Base-by-base conservation (phyloP, 2,797 vertebrate species). In the Scomberomorus guttatus region DNA sequence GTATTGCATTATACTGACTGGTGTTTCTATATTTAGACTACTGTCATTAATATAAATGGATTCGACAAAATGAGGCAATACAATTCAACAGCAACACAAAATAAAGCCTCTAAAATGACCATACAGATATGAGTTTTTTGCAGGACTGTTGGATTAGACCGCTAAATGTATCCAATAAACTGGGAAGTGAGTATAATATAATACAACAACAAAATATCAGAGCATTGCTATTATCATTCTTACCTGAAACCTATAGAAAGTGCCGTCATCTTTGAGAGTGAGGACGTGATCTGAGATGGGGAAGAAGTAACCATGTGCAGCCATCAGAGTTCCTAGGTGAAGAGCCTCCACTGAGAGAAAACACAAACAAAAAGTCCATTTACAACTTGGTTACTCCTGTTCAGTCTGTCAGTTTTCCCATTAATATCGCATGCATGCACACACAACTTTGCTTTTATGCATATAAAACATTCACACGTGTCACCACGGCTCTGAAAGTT, bases 231-330 rank as follows among this genome's bases (percentile, higher is more conserved):
- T 20, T 12, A 9, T 32, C 10, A 20, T 37, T 63, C 68, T 85
- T 81, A 97, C 98, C 95, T 99, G 98, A 93, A 99, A 99, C 87
- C 98, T 96, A 93, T 99, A 99, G 95, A 99, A 99, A 63, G 98
- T 99, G 65, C 97, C 97, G 55, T 99, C 98, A 66, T 99, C 98
- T 95, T 99, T 99, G 80, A 99, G 94, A 7, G 96, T 98, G 87
- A 99, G 96, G 88, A 99, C 98, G 24, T 99, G 98, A 79, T 99
- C 98, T 85, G 98, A 99, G 92, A 99, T 99, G 48, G 98, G 98
- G 89, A 99, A 99, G 95, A 99, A 98, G 94, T 99, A 99, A 57
- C 97, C 98, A 11, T 99, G 97, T 72, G 98, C 97, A 68, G 97
- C 97, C 98, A 99, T 98, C 93, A 99, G 89, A 3, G 97, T 98